Base-by-base conservation (phyloP, 53 echinoderm and acorn worm genomes). In the Temnopleurus reevesii region DNA sequence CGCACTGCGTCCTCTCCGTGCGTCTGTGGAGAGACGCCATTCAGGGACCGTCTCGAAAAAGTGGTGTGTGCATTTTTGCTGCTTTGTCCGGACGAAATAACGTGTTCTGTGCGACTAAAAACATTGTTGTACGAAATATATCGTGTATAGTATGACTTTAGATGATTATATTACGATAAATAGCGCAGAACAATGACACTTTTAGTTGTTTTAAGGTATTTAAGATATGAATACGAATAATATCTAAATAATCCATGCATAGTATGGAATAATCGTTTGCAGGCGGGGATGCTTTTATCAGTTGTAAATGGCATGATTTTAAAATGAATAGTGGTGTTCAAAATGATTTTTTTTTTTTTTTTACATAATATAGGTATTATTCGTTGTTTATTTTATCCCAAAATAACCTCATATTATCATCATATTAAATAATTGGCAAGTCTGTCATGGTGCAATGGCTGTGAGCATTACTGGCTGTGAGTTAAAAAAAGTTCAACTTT, bases 21-120 rank as follows among this genome's bases (percentile, higher is more conserved):
- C 49, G 79, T n/a, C 21, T 19, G 19, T 41, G 71, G 49, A 44
- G 2, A 46, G 46, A 29, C 25, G 77, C 25, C 0, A 28, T 46
- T 46, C 79, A 79, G 79, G 79, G 79, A 79, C 46, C 79, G 79
- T 49, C 79, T 79, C 79, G 46, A 30, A 5, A 79, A 79, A 79
- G 46, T 30, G 46, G 79, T 29, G 29, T 46, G 45, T 79, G 26
- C 47, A 17, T 79, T 28, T 13, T 0, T 4, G 18, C 8, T 7
- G 46, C 26, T 25, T 46, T 46, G 24, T 49, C 47, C 15, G 23
- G 9, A 29, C 21, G 33, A 17, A 63, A 38, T 71, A 0, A 41
- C 12, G 5, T 71, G 36, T 71, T 2, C 21, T 38, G 8, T 38
- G 71, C 71, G 36, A 71, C n/a, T 71, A 38, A 64, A 26, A 21